These are phyloP conservation scores for Tachysurus vachellii DNA, from an alignment of 2,113 vertebrate genomes.

Conservation along the genomic window DNA sequence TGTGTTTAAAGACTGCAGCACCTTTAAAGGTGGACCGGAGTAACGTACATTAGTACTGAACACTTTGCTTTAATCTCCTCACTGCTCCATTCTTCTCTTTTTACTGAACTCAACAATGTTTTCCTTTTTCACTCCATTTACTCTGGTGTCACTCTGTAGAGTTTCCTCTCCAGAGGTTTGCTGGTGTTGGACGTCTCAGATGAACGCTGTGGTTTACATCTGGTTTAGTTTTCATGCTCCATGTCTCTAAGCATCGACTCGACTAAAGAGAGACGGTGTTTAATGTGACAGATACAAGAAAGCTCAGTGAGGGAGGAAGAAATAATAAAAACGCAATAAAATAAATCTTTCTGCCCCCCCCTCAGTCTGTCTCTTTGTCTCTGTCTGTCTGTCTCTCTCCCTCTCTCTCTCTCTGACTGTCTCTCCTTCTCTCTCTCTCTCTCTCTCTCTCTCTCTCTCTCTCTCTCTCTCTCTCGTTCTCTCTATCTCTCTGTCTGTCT, in stretches of 20 bases:
- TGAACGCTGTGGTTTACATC: background rate
- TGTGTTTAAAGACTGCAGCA: too few relatives aligned
- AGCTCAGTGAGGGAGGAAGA: background rate
- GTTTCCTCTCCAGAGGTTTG: background rate
- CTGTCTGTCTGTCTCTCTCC: too few relatives aligned
- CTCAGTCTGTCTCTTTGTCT: too few relatives aligned
- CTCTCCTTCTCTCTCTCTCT: too few relatives aligned
- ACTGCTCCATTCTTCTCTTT: background rate
- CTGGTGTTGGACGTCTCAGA: background rate
- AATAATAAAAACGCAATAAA: background rate
- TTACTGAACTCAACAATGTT: background rate
- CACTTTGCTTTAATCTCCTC: background rate
- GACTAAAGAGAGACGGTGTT: background rate
- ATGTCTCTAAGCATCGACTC: background rate
- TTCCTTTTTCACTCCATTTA: background rate
- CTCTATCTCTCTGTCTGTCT: too few relatives aligned
- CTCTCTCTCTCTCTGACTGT: too few relatives aligned
- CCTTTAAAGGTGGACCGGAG: background rate
- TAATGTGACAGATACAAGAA: background rate
- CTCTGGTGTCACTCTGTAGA: too few relatives aligned
- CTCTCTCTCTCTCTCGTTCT: too few relatives aligned
- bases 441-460: too few relatives aligned
- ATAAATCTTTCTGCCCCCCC: background rate
- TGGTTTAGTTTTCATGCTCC: background rate
- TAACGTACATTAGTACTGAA: background rate